Percentiles rank a stretch among this genome's conserved stretches.
Conservation (phyloP, 1,140 invertebrate species). For the Ostrea denselamellosa region DNA sequence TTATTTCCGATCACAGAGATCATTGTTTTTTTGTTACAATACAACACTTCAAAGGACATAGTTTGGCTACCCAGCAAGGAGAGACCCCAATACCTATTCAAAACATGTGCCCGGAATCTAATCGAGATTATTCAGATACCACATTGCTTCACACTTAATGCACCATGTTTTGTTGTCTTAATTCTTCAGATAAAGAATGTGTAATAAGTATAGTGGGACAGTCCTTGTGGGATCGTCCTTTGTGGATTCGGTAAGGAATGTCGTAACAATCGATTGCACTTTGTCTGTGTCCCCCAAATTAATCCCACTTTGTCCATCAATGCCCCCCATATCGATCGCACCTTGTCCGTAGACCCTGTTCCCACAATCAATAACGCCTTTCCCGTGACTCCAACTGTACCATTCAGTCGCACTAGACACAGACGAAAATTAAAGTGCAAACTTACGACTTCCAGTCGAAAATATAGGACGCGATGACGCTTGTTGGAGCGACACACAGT, state of each 20-base stretch:
- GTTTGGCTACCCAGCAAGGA: slow-evolving; percentile 8
- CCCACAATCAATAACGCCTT: too few relatives aligned
- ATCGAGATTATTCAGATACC: slow-evolving; percentile 10
- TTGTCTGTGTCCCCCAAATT: neutral
- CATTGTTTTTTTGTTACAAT: slow-evolving; percentile 33
- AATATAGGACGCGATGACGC: too few relatives aligned
- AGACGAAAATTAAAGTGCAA: slow-evolving; percentile 17
- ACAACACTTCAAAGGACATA: slow-evolving; percentile 23
- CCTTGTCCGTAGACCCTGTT: too few relatives aligned
- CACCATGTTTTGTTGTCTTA: neutral
- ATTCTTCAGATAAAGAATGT: neutral
- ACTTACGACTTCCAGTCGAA: too few relatives aligned
- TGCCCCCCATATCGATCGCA: too few relatives aligned
- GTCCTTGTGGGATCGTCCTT: neutral
- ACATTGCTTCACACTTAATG: slow-evolving; percentile 2
- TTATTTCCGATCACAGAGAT: neutral
- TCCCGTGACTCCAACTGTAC: too few relatives aligned
- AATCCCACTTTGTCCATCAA: too few relatives aligned
- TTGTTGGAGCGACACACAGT: too few relatives aligned
- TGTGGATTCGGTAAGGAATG: neutral
- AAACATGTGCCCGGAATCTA: slow-evolving; percentile 25
- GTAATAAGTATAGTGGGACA: neutral
- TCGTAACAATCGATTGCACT: neutral
- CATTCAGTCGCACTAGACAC: neutral
- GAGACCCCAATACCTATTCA: neutral